phyloP scores from a whole-genome alignment of 2,888 invertebrate genomes.

The Biston betularia region DNA sequence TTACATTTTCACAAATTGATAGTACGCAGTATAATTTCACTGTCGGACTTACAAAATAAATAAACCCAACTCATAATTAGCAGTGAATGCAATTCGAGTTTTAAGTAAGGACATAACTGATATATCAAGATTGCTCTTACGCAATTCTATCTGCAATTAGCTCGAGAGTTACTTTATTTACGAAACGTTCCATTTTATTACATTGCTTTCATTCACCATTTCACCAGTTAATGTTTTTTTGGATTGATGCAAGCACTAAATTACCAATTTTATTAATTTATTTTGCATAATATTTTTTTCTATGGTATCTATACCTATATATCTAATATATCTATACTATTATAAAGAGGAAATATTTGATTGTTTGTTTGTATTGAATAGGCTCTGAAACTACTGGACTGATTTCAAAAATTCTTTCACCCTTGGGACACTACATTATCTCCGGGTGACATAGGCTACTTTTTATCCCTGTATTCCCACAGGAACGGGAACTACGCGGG shows the following conservation, averaged over 20 bases:
- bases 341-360: too few species aligned
- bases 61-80: background rate
- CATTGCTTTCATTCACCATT: slow-evolving; percentile 25
- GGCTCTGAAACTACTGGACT: too few species aligned
- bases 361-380: too few species aligned
- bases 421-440: too few species aligned
- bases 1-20: background rate
- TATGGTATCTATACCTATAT: too few species aligned
- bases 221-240: background rate
- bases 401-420: too few species aligned
- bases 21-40: background rate
- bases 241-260: background rate
- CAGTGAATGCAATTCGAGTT: slow-evolving; percentile 21
- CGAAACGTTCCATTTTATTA: slow-evolving; percentile 21
- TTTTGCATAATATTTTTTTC: background rate
- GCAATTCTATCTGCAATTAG: slow-evolving; percentile 33
- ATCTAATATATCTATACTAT: too few species aligned
- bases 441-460: too few species aligned
- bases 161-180: slow-evolving; percentile 28
- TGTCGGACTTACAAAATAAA: background rate
- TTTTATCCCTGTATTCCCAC: too few species aligned
- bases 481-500: too few species aligned
- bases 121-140: slow-evolving; percentile 23
- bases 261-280: background rate
- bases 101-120: slow-evolving; percentile 19